Evolutionary conservation across 2,113 vertebrate species (phyloP).

Genomic region (Ovibos moschatus): DNA sequence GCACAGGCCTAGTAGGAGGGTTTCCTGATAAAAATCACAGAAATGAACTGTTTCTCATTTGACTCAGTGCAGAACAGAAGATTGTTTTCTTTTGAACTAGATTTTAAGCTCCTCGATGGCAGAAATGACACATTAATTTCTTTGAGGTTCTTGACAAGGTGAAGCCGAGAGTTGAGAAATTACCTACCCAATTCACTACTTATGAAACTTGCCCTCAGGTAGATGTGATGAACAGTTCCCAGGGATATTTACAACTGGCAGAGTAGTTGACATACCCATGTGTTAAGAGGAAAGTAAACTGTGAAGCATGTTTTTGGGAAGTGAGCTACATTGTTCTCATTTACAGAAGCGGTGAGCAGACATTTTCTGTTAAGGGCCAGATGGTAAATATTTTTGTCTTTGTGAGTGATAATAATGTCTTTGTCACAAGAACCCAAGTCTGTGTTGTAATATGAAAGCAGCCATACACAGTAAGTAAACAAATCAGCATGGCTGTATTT

Average conservation of each 20-base stretch:
- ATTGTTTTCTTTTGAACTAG: not conserved
- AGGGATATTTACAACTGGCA: not conserved
- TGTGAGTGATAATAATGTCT: not conserved
- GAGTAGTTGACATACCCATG: not conserved
- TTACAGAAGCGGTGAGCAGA: not conserved
- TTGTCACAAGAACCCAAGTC: not conserved
- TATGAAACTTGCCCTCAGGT: not conserved
- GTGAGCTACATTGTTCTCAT: not conserved
- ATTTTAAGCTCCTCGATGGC: not conserved
- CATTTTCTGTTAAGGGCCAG: not conserved
- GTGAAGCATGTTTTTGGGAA: not conserved
- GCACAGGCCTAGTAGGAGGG: not conserved
- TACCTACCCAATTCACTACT: not conserved
- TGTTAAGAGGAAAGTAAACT: not conserved
- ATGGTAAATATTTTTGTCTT: not conserved
- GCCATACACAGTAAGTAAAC: not conserved
- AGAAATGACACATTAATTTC: not conserved
- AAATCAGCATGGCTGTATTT: not conserved
- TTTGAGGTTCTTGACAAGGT: not conserved
- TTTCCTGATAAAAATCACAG: not conserved
- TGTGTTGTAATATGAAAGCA: not conserved
- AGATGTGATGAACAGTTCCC: not conserved
- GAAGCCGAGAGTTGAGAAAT: not conserved
- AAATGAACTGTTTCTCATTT: not conserved
- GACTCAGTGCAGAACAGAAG: not conserved